phyloP scores from a whole-genome alignment of 2,888 invertebrate species.

The Diarsia mendica region DNA sequence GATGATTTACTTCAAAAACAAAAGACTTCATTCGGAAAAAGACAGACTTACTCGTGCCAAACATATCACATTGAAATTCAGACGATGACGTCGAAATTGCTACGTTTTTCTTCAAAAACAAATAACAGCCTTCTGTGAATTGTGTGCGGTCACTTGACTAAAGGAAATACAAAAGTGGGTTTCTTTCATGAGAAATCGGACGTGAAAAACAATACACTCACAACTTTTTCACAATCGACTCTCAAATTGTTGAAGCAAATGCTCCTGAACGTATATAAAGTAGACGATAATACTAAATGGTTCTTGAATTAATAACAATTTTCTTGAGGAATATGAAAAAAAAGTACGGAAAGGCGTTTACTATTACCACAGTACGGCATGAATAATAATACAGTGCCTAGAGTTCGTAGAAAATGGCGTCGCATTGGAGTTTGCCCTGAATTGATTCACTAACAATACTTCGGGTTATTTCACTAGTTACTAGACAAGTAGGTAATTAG shows the following conservation, averaged over 20 bases:
- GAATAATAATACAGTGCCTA: slow-evolving; percentile 39
- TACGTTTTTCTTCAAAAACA: not conserved
- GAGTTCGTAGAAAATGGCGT: slow-evolving; percentile 34
- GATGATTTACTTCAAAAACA: not conserved
- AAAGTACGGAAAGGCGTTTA: slow-evolving; percentile 14
- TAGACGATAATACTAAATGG: not conserved
- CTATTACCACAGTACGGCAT: slow-evolving; percentile 19
- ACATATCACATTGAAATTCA: not conserved
- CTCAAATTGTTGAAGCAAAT: not conserved
- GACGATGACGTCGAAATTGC: not conserved
- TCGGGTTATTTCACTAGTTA: not conserved
- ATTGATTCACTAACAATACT: not conserved
- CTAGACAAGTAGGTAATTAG: not conserved
- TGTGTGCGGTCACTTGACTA: not conserved
- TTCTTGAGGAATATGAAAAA: not conserved
- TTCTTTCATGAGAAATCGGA: not conserved
- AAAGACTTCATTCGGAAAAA: slow-evolving; percentile 1
- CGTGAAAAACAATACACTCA: not conserved
- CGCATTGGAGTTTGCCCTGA: slow-evolving; percentile 3
- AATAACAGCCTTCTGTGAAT: not conserved
- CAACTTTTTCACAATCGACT: not conserved
- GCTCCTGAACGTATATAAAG: not conserved
- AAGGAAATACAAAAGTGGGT: not conserved
- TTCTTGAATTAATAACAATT: slow-evolving; percentile 40
- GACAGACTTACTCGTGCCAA: not conserved